A percentile compares a stretch with the other conserved stretches of the same genome.
phyloP scores from a whole-genome alignment of 2,113 vertebrate genomes.

The Mastomys natalensis region DNA sequence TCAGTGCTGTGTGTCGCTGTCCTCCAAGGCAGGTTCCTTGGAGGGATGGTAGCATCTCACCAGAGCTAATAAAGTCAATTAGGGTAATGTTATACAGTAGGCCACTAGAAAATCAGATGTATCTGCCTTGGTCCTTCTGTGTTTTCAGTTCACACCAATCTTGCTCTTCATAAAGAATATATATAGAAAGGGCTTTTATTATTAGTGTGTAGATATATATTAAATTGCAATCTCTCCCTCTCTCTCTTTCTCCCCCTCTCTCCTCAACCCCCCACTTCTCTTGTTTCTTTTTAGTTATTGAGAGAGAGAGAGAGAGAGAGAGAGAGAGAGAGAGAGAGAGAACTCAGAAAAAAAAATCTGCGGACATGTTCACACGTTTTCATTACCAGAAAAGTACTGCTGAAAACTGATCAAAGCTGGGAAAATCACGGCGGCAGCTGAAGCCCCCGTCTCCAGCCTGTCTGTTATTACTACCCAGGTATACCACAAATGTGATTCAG shows the following conservation, averaged over 20 bases:
- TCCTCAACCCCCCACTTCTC: neutral
- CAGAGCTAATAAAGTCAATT: conserved; percentile 70
- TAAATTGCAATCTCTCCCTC: neutral
- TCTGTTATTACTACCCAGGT: conserved; percentile 9
- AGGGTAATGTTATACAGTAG: conserved; percentile 72
- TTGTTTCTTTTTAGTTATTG: conserved; percentile 28
- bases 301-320: neutral
- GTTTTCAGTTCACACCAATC: conserved; percentile 57
- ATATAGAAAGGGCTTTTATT: neutral
- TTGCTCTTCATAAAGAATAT: conserved; percentile 42
- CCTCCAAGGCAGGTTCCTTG: conserved; percentile 64
- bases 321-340: neutral
- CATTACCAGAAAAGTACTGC: neutral
- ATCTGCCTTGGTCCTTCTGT: conserved; percentile 72
- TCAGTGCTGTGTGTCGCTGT: conserved; percentile 48
- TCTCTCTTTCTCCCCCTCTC: neutral
- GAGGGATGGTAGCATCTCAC: conserved; percentile 68
- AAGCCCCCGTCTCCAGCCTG: neutral
- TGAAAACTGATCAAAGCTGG: conserved; percentile 45
- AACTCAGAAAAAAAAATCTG: conserved; percentile 14
- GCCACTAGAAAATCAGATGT: conserved; percentile 70
- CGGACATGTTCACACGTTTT: conserved; percentile 46
- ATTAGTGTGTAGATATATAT: conserved; percentile 5
- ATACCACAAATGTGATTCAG: conserved; percentile 49
- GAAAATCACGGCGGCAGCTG: conserved; percentile 35